Base-by-base conservation (phyloP, 2,797 vertebrate species). In the Acrocephalus scirpaceus region DNA sequence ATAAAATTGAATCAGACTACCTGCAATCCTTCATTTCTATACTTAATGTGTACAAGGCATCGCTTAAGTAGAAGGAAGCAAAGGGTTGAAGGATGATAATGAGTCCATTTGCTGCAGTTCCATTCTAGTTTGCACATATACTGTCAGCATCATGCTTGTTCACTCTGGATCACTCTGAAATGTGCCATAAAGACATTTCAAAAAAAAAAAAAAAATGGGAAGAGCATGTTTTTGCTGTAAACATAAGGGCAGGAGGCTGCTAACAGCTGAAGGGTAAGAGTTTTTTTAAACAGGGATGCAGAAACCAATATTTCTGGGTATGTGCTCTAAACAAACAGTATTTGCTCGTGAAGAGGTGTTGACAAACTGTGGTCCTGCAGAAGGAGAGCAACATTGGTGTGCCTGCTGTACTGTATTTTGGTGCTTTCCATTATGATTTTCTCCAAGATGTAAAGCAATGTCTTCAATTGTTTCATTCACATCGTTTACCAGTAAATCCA, bases 1-100 rank as follows among this genome's bases (percentile, higher is more conserved):
- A 94, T 90, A 95, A 95, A 93, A 89, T 48, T 64, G 58, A 92
- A 93, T 50, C n/a, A 78, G 71, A 61, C 22, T 84, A 65, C 71
- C 45, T 71, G 11, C 42, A 90, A 13, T 87, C 60, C 23, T 70
- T 91, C 45, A 48, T 92, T 86, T 91, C 74, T 81, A 44, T 62
- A 73, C 26, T 67, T 90, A 89, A 78, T 0, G 0, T 58, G 47
- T 78, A 75, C 32, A 74, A 91, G 71, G 9, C 57, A 73, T 34
- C 70, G 90, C 47, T 85, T 80, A 34, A 66, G 56, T 65, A 77
- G 82, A 73, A 74, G n/a, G 76, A 83, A 92, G 47, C 40, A 65
- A 78, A 81, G 27, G 29, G 10, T 26, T 79, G 19, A 88, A 79
- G 34, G 13, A 30, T 34, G 11, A 23, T 70, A 45, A 54, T n/a